These are phyloP conservation scores for Galago senegalensis DNA, from an alignment of 2,797 vertebrate species.

Conservation along the genomic window DNA sequence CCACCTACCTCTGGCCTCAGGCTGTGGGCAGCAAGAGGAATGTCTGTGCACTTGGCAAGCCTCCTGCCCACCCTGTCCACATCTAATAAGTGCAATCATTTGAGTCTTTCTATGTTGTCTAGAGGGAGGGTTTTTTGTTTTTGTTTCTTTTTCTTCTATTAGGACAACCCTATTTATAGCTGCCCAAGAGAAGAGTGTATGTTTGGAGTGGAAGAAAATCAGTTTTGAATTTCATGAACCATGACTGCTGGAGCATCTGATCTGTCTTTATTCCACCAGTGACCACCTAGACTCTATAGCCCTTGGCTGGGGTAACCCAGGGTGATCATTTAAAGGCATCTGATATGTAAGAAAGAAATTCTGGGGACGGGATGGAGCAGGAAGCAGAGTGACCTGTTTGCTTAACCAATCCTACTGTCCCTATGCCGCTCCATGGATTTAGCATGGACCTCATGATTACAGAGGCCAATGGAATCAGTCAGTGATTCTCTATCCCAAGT, in stretches of 20 bases:
- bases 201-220: slow-evolving; percentile 82
- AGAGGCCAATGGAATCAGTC: slow-evolving; percentile 23
- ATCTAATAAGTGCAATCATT: slow-evolving; percentile 94
- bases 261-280: slow-evolving; percentile 73
- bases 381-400: slow-evolving; percentile 52
- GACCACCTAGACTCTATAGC: background rate
- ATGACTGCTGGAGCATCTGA: slow-evolving; percentile 52
- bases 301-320: background rate
- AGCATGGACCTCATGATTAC: slow-evolving; percentile 30
- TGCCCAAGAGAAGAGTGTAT: slow-evolving; percentile 89
- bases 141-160: slow-evolving; percentile 82
- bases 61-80: slow-evolving; percentile 91
- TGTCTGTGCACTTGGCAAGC: slow-evolving; percentile 91
- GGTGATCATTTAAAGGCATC: slow-evolving; percentile 18
- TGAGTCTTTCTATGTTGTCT: slow-evolving; percentile 90
- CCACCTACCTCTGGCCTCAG: slow-evolving; percentile 80
- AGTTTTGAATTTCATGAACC: slow-evolving; percentile 75
- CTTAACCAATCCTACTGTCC: slow-evolving; percentile 46
- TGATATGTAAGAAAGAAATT: slow-evolving; percentile 31
- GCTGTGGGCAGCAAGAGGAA: slow-evolving; percentile 85
- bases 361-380: slow-evolving; percentile 35
- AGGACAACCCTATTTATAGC: slow-evolving; percentile 91
- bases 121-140: slow-evolving; percentile 86
- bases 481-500: slow-evolving; percentile 31
- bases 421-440: slow-evolving; percentile 37